Evolutionary conservation across 2,113 vertebrate species (phyloP).

Genomic region (Phalacrocorax carbo): DNA sequence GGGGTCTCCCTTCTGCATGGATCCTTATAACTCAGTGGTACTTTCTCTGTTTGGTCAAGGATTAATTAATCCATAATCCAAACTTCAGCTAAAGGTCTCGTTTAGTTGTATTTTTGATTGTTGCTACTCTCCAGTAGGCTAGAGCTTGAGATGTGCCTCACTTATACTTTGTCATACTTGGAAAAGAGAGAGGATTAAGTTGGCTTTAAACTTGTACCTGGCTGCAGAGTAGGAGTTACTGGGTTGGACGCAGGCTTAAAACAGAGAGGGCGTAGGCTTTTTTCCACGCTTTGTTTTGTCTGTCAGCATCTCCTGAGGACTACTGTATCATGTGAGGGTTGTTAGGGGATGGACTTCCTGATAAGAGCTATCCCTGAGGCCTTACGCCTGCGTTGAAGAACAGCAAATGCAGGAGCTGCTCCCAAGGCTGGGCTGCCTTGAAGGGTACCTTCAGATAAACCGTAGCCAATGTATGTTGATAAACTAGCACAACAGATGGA

Average conservation of each 20-base stretch:
- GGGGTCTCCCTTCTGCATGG: neutral
- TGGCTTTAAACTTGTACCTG: neutral
- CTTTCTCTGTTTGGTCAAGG: neutral
- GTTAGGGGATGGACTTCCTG: neutral
- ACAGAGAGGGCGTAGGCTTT: neutral
- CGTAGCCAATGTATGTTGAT: neutral
- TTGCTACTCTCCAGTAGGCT: fast-evolving
- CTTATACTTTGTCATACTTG: neutral
- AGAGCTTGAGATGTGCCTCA: neutral
- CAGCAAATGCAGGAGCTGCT: neutral
- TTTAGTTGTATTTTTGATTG: neutral
- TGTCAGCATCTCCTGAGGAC: neutral
- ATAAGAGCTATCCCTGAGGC: neutral
- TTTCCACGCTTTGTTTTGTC: neutral
- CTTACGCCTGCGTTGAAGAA: neutral
- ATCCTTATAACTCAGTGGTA: neutral
- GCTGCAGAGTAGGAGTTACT: neutral
- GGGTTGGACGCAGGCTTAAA: neutral
- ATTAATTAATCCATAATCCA: neutral
- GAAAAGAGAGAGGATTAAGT: neutral
- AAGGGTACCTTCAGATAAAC: neutral
- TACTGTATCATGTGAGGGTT: neutral
- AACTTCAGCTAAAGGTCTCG: neutral
- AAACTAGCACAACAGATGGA: neutral
- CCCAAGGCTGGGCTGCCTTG: neutral